phyloP scores from a whole-genome alignment of 2,797 vertebrate species.

The Decapterus maruadsi region DNA sequence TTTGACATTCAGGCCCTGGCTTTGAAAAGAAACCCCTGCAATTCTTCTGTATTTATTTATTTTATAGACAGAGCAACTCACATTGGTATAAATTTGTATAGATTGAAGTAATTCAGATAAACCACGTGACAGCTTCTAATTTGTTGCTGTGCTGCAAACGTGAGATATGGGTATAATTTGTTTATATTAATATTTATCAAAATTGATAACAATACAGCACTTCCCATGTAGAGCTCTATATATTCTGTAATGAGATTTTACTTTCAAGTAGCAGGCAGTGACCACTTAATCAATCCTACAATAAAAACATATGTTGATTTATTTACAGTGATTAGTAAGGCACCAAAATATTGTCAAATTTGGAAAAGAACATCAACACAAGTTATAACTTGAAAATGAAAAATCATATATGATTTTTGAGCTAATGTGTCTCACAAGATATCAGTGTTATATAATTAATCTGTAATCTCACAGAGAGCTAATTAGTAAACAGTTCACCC shows the following conservation, averaged over 20 bases:
- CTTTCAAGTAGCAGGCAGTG: background rate
- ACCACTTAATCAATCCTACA: conserved; percentile 4
- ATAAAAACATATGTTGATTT: conserved; percentile 26
- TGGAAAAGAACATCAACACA: background rate
- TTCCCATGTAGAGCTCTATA: background rate
- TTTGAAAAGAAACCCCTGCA: background rate
- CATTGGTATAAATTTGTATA: background rate
- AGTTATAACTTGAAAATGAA: too few species aligned
- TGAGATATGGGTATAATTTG: background rate
- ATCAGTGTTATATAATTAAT: background rate
- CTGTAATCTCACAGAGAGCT: background rate
- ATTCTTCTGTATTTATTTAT: background rate
- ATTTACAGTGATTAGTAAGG: conserved; percentile 36
- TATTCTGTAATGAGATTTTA: conserved; percentile 11
- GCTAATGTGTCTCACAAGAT: background rate
- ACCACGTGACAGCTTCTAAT: background rate
- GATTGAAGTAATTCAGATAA: background rate
- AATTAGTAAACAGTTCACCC: background rate
- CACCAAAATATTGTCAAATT: conserved; percentile 7
- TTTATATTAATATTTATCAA: background rate
- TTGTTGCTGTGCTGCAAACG: background rate
- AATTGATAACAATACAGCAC: too few species aligned
- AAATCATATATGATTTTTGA: conserved; percentile 5
- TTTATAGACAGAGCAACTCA: background rate
- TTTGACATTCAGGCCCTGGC: background rate